Base-by-base conservation (phyloP, 2,888 invertebrate species). In the Mythimna lalbum region DNA sequence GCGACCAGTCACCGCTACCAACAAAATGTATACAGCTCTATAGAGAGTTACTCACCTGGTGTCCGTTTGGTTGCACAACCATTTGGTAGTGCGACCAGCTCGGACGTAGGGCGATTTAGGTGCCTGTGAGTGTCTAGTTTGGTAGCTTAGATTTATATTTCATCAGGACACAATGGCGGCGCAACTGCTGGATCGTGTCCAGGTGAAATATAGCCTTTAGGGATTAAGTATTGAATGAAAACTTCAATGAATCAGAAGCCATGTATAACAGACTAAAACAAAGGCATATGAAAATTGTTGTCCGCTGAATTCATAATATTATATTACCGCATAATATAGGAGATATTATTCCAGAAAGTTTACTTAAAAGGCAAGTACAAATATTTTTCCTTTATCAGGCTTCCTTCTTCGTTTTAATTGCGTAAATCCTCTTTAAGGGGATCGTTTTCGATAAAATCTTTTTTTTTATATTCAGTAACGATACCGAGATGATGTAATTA, bases 381-480 rank as follows among this genome's bases (percentile, higher is more conserved):
- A 90, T 87, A 87, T 88, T 90, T 89, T 88, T 87, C 86, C 86
- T 90, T 89, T 88, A 87, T 87, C 87, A 78, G 83, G 76, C 79
- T 89, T 83, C 88, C 81, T 87, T 89, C 88, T 86, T 88, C 88
- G 83, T 90, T 94, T 93, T 94, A 94, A 94, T 94, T 94, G 93
- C 91, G 89, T 87, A 92, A 94, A 94, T 94, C 93, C 92, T 90
- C 92, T 93, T 92, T 90, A 88, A 84, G 87, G 85, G 88, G 88
- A 89, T 92, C 88, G 85, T 86, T 90, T 88, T 88, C 82, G 90
- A 91, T 91, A 86, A 90, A 90, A 90, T 91, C 88, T 91, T 91
- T 91, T 90, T 90, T 91, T 74, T 67, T 87, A 49, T 43, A 43
- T 43, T 43, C 86, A 76, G 87, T 86, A 86, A 86, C 82, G 90